These are phyloP conservation scores for Aix galericulata DNA, from an alignment of 2,113 vertebrate species.

Conservation along the genomic window DNA sequence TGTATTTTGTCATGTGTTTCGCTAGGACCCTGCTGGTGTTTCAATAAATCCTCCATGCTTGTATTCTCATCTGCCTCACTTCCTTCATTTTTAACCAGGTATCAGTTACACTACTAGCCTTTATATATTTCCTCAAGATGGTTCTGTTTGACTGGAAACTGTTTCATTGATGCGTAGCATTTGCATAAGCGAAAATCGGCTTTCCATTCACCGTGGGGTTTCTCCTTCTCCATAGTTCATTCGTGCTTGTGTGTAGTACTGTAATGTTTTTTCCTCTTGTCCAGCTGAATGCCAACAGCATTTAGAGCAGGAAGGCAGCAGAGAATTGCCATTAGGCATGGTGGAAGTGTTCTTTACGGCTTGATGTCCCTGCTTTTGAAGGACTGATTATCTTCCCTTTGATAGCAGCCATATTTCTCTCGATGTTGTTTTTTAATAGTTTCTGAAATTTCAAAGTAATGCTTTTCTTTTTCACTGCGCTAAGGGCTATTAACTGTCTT, in stretches of 20 bases:
- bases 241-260: not conserved
- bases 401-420: slow-evolving; percentile 42
- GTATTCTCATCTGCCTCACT: not conserved
- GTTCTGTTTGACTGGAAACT: slow-evolving; percentile 29
- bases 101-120: slow-evolving; percentile 27
- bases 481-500: slow-evolving; percentile 61
- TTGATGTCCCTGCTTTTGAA: slow-evolving; percentile 49
- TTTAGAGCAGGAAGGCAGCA: slow-evolving; percentile 26
- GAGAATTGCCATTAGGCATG: slow-evolving; percentile 61
- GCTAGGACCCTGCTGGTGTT: not conserved
- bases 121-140: slow-evolving; percentile 33
- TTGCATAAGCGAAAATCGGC: slow-evolving; percentile 42
- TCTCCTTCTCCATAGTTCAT: not conserved
- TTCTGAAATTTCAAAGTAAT: slow-evolving; percentile 58
- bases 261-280: not conserved
- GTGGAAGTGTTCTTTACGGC: slow-evolving; percentile 37
- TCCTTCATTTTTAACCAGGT: slow-evolving; percentile 34
- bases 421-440: not conserved
- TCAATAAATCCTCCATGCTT: slow-evolving; percentile 17
- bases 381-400: slow-evolving; percentile 48
- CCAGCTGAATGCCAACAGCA: slow-evolving; percentile 4
- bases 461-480: slow-evolving; percentile 19
- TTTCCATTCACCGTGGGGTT: not conserved
- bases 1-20: slow-evolving; percentile 17
- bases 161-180: slow-evolving; percentile 14